Conservation (phyloP, 2,113 vertebrate genomes). For the Acanthisitta chloris region DNA sequence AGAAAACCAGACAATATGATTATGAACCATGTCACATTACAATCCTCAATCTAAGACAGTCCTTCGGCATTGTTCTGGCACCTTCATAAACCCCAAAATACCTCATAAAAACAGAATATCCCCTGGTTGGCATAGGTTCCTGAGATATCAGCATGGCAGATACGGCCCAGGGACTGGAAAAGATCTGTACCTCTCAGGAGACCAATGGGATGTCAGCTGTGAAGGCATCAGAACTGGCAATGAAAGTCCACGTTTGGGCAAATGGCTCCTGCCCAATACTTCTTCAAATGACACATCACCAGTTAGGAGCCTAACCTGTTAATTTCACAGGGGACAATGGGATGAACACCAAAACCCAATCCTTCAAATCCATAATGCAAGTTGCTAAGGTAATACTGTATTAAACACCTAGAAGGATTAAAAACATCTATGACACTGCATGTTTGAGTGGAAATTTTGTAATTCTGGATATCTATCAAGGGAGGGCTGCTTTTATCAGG, state of each 20-base stretch:
- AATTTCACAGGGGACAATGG: neutral
- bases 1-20: neutral
- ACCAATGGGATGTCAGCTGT: neutral
- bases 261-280: neutral
- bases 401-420: neutral
- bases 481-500: neutral
- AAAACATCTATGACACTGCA: neutral
- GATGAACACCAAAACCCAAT: neutral
- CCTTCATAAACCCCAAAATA: neutral
- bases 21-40: neutral
- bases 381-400: neutral
- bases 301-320: neutral
- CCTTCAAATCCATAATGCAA: accelerated
- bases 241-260: neutral
- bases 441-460: neutral
- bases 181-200: neutral
- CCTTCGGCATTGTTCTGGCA: neutral
- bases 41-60: neutral
- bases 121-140: neutral
- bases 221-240: neutral
- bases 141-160: neutral
- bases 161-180: neutral
- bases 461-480: neutral
- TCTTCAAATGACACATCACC: neutral
- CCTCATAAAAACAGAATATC: neutral